A percentile compares a stretch with the other conserved stretches of the same genome.
These are phyloP conservation scores for Halisarca cf. caerulea DNA, from an alignment of 37 sponge, comb jelly and placozoan genomes.

Conservation along the genomic window DNA sequence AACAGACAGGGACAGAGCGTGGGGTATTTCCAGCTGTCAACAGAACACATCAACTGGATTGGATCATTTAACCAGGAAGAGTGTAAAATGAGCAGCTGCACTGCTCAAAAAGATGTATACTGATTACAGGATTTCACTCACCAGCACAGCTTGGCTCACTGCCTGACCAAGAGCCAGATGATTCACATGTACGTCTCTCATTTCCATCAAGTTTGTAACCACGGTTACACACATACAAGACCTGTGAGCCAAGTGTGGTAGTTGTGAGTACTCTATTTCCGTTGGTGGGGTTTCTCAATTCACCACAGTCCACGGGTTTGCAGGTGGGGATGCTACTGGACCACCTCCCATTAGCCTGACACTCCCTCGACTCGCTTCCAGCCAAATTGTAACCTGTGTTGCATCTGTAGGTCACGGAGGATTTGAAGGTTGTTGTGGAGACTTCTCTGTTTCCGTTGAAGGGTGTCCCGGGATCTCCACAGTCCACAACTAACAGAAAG, in stretches of 20 bases:
- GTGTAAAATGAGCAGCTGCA: neutral
- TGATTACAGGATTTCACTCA: constrained; percentile 7
- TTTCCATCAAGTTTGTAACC: constrained; percentile 26
- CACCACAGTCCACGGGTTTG: constrained; percentile 32
- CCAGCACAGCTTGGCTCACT: constrained; percentile 10
- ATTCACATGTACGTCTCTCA: neutral
- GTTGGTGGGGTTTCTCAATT: constrained; percentile 27
- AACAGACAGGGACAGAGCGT: too few relatives aligned
- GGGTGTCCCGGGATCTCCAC: constrained; percentile 51
- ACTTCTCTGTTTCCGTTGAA: constrained; percentile 21
- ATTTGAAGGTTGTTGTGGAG: constrained; percentile 22
- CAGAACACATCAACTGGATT: too few relatives aligned
- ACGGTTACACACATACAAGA: constrained; percentile 36
- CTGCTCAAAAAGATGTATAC: neutral
- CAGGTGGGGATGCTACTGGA: constrained; percentile 56
- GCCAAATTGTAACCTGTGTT: constrained; percentile 26
- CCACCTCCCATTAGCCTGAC: constrained; percentile 61
- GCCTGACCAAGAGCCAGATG: constrained; percentile 23
- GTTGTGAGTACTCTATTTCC: constrained; percentile 12
- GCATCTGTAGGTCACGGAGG: constrained; percentile 32
- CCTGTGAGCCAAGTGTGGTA: constrained; percentile 30
- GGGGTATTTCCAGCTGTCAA: too few relatives aligned
- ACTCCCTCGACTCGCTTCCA: neutral
- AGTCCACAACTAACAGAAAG: constrained; percentile 35
- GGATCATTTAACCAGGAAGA: too few relatives aligned